A percentile compares a stretch with the other conserved stretches of the same genome.
Conservation (phyloP, 2,797 vertebrate species). For the Crocidura indochinensis region DNA sequence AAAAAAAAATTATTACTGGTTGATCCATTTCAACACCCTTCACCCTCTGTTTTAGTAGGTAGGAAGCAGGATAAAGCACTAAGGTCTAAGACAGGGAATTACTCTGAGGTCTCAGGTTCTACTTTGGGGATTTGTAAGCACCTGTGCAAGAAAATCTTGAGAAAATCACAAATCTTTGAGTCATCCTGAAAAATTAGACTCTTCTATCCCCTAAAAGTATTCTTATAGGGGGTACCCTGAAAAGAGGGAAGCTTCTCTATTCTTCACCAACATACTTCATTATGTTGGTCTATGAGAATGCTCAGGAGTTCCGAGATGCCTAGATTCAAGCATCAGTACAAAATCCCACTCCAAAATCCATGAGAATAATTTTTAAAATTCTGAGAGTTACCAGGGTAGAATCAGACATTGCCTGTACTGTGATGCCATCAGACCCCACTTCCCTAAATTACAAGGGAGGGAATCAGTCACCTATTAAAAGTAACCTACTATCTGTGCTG, state of each 20-base stretch:
- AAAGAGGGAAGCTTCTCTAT: not conserved
- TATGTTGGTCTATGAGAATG: conserved; percentile 26
- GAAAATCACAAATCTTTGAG: not conserved
- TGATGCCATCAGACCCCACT: fast-evolving
- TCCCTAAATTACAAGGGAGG: conserved; percentile 22
- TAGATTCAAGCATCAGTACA: not conserved
- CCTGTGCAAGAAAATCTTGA: not conserved
- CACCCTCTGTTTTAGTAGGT: not conserved
- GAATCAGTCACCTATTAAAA: not conserved
- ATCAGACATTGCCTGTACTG: not conserved
- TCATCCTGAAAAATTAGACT: not conserved
- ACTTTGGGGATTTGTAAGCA: not conserved
- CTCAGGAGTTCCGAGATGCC: not conserved
- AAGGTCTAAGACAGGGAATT: not conserved
- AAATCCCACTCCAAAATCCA: not conserved
- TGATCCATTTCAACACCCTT: conserved; percentile 13
- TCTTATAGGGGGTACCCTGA: no score
- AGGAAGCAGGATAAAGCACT: not conserved
- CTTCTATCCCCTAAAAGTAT: no score
- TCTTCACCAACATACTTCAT: conserved; percentile 20
- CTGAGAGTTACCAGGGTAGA: not conserved
- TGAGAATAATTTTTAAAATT: not conserved
- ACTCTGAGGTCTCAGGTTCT: not conserved
- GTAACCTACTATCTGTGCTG: not conserved
- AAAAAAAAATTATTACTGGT: no score